phyloP scores from a whole-genome alignment of 2,113 vertebrate species.

The Aptenodytes forsteri region DNA sequence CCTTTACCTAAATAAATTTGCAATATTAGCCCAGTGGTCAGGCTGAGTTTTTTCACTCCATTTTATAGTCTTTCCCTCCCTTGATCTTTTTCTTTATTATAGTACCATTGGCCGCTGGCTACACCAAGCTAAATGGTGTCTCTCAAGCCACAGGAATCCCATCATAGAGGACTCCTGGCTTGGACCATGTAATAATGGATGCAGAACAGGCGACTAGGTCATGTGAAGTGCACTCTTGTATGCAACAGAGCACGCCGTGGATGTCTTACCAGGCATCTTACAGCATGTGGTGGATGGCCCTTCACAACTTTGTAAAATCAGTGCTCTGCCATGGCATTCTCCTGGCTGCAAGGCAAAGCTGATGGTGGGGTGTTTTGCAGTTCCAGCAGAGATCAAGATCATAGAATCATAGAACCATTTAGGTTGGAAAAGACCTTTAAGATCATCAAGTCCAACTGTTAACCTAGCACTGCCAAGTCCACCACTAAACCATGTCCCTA shows the following conservation, averaged over 20 bases:
- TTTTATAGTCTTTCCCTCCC: not conserved
- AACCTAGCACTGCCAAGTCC: not conserved
- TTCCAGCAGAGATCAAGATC: not conserved
- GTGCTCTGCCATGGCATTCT: not conserved
- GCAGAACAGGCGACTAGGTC: not conserved
- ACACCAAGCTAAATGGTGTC: not conserved
- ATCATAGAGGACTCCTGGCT: not conserved
- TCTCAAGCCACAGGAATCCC: not conserved
- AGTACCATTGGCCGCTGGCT: fast-evolving
- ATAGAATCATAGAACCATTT: not conserved
- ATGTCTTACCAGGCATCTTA: not conserved
- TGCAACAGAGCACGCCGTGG: fast-evolving
- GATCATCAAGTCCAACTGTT: not conserved
- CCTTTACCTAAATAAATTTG: not conserved
- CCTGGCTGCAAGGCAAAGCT: not conserved
- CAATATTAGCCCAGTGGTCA: not conserved
- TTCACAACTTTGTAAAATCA: not conserved
- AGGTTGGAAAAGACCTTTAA: not conserved
- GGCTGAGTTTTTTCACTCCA: not conserved
- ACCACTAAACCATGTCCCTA: not conserved
- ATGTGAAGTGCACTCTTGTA: not conserved
- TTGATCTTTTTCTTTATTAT: not conserved
- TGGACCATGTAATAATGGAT: not conserved
- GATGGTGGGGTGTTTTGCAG: not conserved
- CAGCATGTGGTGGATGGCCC: not conserved